phyloP scores from a whole-genome alignment of 2,888 invertebrate genomes.

The Andrena praecox region DNA sequence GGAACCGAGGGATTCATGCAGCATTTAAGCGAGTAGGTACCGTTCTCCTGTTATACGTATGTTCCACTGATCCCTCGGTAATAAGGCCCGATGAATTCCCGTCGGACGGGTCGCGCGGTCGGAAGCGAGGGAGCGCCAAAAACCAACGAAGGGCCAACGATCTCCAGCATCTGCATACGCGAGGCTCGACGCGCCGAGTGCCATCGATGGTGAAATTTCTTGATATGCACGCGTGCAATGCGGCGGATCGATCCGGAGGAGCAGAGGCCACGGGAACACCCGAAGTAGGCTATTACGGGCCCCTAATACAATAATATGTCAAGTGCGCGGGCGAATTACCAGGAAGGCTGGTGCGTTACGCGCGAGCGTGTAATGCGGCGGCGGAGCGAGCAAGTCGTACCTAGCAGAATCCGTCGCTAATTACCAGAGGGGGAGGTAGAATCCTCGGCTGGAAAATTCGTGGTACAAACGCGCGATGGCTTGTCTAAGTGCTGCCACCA shows the following conservation, averaged over 20 bases:
- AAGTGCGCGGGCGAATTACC: constrained; percentile 53
- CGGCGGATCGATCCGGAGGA: constrained; percentile 30
- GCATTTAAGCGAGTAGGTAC: constrained; percentile 58
- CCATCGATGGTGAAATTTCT: neutral
- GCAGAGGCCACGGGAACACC: constrained; percentile 20
- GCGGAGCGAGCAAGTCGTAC: constrained; percentile 22
- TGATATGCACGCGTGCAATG: neutral
- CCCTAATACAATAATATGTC: constrained; percentile 59
- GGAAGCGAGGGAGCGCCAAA: too few species aligned
- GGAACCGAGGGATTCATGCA: constrained; percentile 39
- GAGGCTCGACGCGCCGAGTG: too few species aligned
- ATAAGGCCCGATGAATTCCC: constrained; percentile 61
- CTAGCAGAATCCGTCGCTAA: constrained; percentile 27
- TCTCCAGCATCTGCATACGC: constrained; percentile 1
- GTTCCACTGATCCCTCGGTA: constrained; percentile 60
- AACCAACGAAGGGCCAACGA: neutral
- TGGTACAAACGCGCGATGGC: constrained; percentile 4
- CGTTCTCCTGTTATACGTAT: constrained; percentile 29
- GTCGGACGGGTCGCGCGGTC: neutral
- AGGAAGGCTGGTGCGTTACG: constrained; percentile 13
- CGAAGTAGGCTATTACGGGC: constrained; percentile 51
- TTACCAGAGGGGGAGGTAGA: constrained; percentile 6
- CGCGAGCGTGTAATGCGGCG: constrained; percentile 31
- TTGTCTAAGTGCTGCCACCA: neutral
- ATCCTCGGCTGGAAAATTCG: constrained; percentile 21